phyloP scores from a whole-genome alignment of 2,888 invertebrate species.

The Myopa tessellatipennis region DNA sequence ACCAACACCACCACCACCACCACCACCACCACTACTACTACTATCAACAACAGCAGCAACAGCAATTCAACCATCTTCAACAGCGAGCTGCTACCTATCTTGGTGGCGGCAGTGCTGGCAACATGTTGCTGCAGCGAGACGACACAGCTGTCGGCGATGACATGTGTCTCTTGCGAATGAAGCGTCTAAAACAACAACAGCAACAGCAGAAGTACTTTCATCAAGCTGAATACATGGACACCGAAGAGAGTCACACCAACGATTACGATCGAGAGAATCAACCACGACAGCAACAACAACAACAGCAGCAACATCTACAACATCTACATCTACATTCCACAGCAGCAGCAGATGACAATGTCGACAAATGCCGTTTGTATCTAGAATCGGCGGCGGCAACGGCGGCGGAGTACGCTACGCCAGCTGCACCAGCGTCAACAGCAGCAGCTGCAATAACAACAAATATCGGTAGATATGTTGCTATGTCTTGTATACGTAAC shows the following conservation, averaged over 20 bases:
- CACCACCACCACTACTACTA: conserved; percentile 42
- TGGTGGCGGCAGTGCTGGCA: conserved; percentile 60
- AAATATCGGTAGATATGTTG: conserved; percentile 66
- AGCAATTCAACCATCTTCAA: conserved; percentile 44
- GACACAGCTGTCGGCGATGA: conserved; percentile 46
- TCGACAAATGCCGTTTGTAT: neutral
- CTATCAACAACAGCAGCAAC: conserved; percentile 42
- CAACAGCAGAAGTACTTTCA: conserved; percentile 45
- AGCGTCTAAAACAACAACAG: conserved; percentile 52
- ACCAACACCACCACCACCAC: conserved; percentile 36
- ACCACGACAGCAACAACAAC: conserved; percentile 43
- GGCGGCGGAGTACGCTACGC: conserved; percentile 48
- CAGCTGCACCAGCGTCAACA: conserved; percentile 49
- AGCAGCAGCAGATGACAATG: neutral
- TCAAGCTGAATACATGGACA: conserved; percentile 58
- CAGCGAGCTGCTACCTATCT: conserved; percentile 53
- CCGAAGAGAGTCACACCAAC: conserved; percentile 54
- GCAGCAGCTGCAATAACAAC: conserved; percentile 49
- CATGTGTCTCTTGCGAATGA: conserved; percentile 57
- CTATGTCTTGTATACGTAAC: conserved; percentile 39
- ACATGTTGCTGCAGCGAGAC: conserved; percentile 45
- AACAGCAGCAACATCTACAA: conserved; percentile 36
- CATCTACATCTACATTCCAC: conserved; percentile 39
- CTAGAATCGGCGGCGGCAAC: conserved; percentile 42
- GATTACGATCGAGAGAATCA: conserved; percentile 42